A percentile compares a stretch with the other conserved stretches of the same genome.
Conservation (phyloP, 1,140 invertebrate species). For the Rhynchophorus ferrugineus region DNA sequence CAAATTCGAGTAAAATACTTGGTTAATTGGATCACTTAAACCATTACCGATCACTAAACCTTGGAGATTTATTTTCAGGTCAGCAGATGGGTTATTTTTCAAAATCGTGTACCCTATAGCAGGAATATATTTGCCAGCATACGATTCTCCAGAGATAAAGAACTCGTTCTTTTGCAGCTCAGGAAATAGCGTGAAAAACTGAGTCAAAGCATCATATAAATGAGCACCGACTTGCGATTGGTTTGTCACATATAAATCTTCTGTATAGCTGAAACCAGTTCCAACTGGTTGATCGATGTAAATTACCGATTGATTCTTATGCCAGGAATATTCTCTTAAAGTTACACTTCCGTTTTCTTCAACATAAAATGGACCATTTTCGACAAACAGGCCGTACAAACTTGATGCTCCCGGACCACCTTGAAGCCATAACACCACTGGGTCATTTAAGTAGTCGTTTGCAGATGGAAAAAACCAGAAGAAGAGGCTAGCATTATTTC, state of each 20-base stretch:
- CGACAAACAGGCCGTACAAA: constrained; percentile 16
- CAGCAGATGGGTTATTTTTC: constrained; percentile 50
- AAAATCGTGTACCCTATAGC: constrained; percentile 65
- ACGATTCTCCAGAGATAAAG: constrained; percentile 77
- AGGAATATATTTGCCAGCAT: constrained; percentile 78
- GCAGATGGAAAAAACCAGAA: constrained; percentile 71
- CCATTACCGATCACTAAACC: constrained; percentile 79
- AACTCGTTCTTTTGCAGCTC: constrained; percentile 58
- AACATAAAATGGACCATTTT: constrained; percentile 24
- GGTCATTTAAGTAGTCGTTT: constrained; percentile 43
- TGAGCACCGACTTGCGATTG: constrained; percentile 57
- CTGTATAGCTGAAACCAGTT: constrained; percentile 68
- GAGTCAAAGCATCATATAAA: constrained; percentile 54
- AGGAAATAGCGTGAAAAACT: constrained; percentile 65
- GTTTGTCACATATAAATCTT: constrained; percentile 52
- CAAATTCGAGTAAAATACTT: constrained; percentile 53
- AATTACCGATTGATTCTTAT: constrained; percentile 60
- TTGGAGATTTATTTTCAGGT: constrained; percentile 57
- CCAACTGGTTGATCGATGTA: constrained; percentile 84
- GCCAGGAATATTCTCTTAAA: constrained; percentile 55
- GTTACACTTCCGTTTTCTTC: constrained; percentile 2
- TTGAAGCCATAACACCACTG: constrained; percentile 67
- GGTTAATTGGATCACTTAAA: constrained; percentile 63
- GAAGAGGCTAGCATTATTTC: constrained; percentile 59
- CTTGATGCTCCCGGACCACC: constrained; percentile 53